A percentile compares a stretch with the other conserved stretches of the same genome.
These are phyloP conservation scores for Acanthococcus lagerstroemiae DNA, from an alignment of 2,888 invertebrate genomes.

Conservation along the genomic window DNA sequence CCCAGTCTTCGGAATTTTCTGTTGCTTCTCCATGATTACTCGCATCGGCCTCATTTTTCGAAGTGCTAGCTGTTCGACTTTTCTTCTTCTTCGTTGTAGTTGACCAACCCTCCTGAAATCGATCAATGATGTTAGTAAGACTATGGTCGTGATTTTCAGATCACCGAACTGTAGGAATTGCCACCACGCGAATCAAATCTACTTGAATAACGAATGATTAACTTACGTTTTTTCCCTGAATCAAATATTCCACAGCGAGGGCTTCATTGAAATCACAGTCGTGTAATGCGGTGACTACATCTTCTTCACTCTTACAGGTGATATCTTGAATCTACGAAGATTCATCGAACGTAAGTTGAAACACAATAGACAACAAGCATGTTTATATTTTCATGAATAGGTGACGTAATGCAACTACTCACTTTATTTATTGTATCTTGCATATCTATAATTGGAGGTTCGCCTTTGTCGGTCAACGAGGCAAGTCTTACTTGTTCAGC, in stretches of 20 bases:
- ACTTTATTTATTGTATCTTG: constrained; percentile 60
- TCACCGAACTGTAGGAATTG: neutral
- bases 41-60: constrained; percentile 46
- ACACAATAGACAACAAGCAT: neutral
- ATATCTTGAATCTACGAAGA: constrained; percentile 69
- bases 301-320: constrained; percentile 80
- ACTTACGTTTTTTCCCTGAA: constrained; percentile 19
- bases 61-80: constrained; percentile 54
- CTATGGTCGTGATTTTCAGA: neutral
- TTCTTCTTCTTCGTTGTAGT: constrained; percentile 80
- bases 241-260: constrained; percentile 51
- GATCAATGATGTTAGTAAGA: neutral
- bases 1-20: constrained; percentile 36
- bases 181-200: neutral
- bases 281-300: constrained; percentile 82
- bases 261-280: constrained; percentile 85
- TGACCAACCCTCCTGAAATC: constrained; percentile 68
- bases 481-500: constrained; percentile 77
- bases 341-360: no score
- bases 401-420: constrained; percentile 32
- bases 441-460: constrained; percentile 48
- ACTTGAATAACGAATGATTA: neutral
- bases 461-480: constrained; percentile 49
- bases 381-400: no score
- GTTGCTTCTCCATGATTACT: constrained; percentile 43